A percentile compares a stretch with the other conserved stretches of the same genome.
These are phyloP conservation scores for Zeugodacus cucurbitae DNA, from an alignment of 1,140 invertebrate genomes.

Conservation along the genomic window DNA sequence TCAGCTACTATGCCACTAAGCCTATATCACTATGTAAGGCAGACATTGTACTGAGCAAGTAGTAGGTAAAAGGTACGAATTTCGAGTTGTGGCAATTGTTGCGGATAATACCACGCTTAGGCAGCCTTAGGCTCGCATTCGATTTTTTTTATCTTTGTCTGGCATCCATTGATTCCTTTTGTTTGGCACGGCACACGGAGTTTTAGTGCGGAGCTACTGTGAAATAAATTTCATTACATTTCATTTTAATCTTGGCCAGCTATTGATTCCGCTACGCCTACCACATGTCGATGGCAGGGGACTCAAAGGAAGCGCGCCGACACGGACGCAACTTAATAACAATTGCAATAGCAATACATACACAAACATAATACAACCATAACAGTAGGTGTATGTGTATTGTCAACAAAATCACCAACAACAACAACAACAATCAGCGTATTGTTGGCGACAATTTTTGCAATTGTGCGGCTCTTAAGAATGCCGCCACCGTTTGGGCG, in stretches of 20 bases:
- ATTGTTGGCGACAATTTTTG: slow-evolving; percentile 36
- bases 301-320: not conserved
- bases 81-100: not conserved
- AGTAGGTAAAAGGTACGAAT: not conserved
- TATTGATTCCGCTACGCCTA: not conserved
- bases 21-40: too few relatives aligned
- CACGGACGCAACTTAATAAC: slow-evolving; percentile 1
- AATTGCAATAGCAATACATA: not conserved
- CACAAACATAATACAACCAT: not conserved
- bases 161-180: not conserved
- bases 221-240: slow-evolving; percentile 37
- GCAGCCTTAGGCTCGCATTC: not conserved
- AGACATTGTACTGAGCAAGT: not conserved
- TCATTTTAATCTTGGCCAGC: not conserved
- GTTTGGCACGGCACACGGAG: not conserved
- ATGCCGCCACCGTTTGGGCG: not conserved
- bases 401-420: not conserved
- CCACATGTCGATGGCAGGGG: not conserved
- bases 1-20: not conserved
- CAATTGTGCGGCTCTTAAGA: slow-evolving; percentile 29
- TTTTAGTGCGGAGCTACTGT: not conserved
- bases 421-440: not conserved
- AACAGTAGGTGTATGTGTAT: not conserved
- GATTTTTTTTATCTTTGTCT: not conserved
- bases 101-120: slow-evolving; percentile 12